Evolutionary conservation across 2,888 invertebrate genomes (phyloP).

Genomic region (Pyrrhosoma nymphula): DNA sequence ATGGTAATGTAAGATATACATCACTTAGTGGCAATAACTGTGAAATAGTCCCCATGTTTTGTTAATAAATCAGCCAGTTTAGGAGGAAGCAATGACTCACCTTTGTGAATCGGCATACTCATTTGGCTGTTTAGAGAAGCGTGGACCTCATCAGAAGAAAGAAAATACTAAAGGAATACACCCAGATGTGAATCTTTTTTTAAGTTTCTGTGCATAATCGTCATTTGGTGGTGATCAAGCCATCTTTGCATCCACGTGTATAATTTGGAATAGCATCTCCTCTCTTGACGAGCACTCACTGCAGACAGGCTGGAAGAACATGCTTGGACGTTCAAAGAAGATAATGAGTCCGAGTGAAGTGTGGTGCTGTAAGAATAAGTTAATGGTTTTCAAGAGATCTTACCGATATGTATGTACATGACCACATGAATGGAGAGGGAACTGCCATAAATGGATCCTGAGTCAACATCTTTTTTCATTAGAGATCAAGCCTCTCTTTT

Average conservation of each 20-base stretch:
- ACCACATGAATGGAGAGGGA: not conserved
- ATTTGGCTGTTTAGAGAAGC: not conserved
- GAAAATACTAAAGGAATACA: not conserved
- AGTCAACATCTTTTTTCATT: not conserved
- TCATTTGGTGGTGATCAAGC: not conserved
- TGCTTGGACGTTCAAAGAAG: not conserved
- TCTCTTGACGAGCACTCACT: not conserved
- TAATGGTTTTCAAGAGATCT: not conserved
- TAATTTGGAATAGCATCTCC: not conserved
- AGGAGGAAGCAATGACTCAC: not conserved
- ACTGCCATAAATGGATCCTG: not conserved
- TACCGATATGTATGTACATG: not conserved
- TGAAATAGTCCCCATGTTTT: slow-evolving; percentile 39
- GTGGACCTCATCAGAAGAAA: not conserved
- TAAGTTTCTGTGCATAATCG: not conserved
- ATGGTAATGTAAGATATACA: slow-evolving; percentile 23
- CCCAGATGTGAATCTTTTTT: not conserved
- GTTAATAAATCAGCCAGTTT: slow-evolving; percentile 4
- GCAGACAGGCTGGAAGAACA: not conserved
- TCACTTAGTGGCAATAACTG: slow-evolving; percentile 49
- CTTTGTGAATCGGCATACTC: not conserved
- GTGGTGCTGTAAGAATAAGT: not conserved
- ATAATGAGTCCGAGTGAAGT: not conserved
- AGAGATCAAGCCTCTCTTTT: not conserved
- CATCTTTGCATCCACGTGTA: not conserved